Conservation (phyloP, 2,888 invertebrate genomes). For the Fissipunctia ypsillon region DNA sequence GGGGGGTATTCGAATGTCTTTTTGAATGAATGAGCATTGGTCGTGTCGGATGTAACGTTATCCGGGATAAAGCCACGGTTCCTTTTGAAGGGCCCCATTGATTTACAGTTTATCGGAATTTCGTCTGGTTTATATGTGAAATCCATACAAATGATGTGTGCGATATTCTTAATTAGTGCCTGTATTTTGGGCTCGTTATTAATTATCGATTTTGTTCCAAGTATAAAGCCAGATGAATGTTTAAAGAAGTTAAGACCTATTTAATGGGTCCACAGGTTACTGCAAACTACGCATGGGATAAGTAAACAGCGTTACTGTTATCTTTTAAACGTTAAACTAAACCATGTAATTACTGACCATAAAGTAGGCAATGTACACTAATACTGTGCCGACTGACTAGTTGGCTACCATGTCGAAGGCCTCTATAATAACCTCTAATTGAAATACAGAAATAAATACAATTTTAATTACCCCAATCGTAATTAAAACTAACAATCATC, state of each 20-base stretch:
- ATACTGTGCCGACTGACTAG: conserved; percentile 19
- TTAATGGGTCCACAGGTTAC: conserved; percentile 53
- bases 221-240: conserved; percentile 13
- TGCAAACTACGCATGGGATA: conserved; percentile 42
- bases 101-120: conserved; percentile 61
- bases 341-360: conserved; percentile 36
- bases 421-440: conserved; percentile 50
- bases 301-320: conserved; percentile 25
- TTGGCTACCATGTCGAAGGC: conserved; percentile 44
- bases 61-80: conserved; percentile 56
- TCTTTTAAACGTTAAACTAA: conserved; percentile 38
- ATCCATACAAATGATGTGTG: conserved; percentile 43
- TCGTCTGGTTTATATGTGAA: conserved; percentile 54
- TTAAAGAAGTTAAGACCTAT: conserved; percentile 19
- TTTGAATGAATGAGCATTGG: conserved; percentile 39
- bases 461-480: conserved; percentile 51
- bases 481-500: conserved; percentile 62
- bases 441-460: no score
- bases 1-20: conserved; percentile 42
- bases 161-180: conserved; percentile 36
- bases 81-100: conserved; percentile 63
- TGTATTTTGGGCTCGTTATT: conserved; percentile 22
- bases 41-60: conserved; percentile 63
- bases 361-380: conserved; percentile 33
- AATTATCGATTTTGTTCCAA: conserved; percentile 2